phyloP scores from a whole-genome alignment of 2,113 vertebrate genomes.

The Corythornis cristatus region DNA sequence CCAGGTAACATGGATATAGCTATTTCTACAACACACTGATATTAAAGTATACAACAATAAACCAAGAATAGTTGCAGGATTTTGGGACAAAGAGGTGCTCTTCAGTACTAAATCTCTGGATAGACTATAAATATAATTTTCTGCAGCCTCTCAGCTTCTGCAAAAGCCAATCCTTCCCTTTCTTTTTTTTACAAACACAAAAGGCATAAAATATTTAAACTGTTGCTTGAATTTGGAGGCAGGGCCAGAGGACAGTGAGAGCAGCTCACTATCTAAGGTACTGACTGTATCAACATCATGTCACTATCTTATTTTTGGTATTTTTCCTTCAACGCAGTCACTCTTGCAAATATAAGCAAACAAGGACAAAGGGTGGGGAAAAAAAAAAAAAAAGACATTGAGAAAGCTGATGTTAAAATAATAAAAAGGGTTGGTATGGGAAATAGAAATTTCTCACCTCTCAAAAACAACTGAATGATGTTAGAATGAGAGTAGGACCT shows the following conservation, averaged over 20 bases:
- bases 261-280: neutral
- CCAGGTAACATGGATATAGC: neutral
- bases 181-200: neutral
- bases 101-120: neutral
- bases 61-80: neutral
- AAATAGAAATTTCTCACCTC: slow-evolving; percentile 28
- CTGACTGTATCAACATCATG: neutral
- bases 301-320: neutral
- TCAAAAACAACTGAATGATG: slow-evolving; percentile 1
- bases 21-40: neutral
- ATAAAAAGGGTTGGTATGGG: neutral
- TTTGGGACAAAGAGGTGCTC: neutral
- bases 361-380: neutral
- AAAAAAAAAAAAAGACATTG: neutral
- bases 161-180: neutral
- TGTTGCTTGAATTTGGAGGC: neutral
- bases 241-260: neutral
- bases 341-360: neutral
- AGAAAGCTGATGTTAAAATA: neutral
- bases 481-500: neutral
- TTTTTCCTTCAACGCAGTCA: neutral
- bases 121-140: neutral
- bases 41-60: neutral
- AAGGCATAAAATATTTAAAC: neutral
- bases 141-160: neutral